These are phyloP conservation scores for Bibio marci DNA, from an alignment of 2,888 invertebrate species.

Conservation along the genomic window DNA sequence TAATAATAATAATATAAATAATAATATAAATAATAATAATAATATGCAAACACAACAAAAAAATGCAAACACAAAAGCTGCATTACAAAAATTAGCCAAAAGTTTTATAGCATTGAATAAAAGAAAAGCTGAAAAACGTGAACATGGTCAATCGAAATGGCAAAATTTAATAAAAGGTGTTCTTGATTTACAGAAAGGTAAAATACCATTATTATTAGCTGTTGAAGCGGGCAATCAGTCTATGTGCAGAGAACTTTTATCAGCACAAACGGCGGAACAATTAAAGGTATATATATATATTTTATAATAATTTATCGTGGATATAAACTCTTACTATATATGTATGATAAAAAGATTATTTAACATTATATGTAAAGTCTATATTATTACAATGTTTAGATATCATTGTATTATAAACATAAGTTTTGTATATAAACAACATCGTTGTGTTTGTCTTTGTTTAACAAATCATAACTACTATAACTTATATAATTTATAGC, in stretches of 20 bases:
- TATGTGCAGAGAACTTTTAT: conserved; percentile 83
- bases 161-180: conserved; percentile 39
- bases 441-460: too few relatives aligned
- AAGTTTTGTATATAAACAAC: too few relatives aligned
- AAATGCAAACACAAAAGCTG: conserved; percentile 8
- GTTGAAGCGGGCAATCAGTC: conserved; percentile 91
- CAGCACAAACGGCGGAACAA: conserved; percentile 75
- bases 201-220: conserved; percentile 82
- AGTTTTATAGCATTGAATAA: conserved; percentile 36
- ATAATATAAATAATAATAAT: not conserved
- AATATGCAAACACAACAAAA: not conserved
- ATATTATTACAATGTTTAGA: too few relatives aligned
- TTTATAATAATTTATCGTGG: too few relatives aligned
- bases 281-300: conserved; percentile 41
- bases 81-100: conserved; percentile 30
- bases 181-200: conserved; percentile 62
- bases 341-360: too few relatives aligned
- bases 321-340: too few relatives aligned
- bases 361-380: too few relatives aligned
- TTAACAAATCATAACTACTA: too few relatives aligned
- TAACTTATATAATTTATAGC: too few relatives aligned
- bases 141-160: conserved; percentile 25
- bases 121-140: conserved; percentile 33
- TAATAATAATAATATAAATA: too few relatives aligned
- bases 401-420: too few relatives aligned